Percentiles rank a stretch among this genome's conserved stretches.
Conservation (phyloP, 2,888 invertebrate genomes). For the Zygaena filipendulae region DNA sequence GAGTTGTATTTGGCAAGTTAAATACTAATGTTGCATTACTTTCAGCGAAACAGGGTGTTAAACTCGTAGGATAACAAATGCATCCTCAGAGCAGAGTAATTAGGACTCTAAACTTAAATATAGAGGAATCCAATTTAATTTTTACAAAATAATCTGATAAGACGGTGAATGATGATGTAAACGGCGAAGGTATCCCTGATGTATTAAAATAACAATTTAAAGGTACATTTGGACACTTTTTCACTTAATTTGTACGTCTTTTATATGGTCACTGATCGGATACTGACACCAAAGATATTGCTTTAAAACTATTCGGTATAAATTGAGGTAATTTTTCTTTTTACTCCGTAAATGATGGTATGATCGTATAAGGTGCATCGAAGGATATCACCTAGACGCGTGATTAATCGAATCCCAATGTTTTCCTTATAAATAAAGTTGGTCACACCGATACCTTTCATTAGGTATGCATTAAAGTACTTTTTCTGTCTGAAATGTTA, state of each 20-base stretch:
- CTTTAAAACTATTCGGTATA: constrained; percentile 23
- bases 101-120: no score
- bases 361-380: constrained; percentile 26
- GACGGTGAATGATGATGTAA: constrained; percentile 31
- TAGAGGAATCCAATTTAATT: no score
- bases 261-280: constrained; percentile 21
- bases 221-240: constrained; percentile 43
- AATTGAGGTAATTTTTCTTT: constrained; percentile 25
- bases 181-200: constrained; percentile 34
- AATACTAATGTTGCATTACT: constrained; percentile 34
- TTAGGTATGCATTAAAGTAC: constrained; percentile 35
- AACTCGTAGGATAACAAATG: no score
- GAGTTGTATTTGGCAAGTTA: constrained; percentile 48
- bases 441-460: constrained; percentile 46
- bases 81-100: no score
- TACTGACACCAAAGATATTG: constrained; percentile 21
- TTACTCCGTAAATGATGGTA: constrained; percentile 29
- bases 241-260: constrained; percentile 43
- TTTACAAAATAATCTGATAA: no score
- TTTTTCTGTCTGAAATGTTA: constrained; percentile 43
- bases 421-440: constrained; percentile 52
- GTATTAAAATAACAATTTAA: constrained; percentile 40
- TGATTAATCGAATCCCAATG: constrained; percentile 34
- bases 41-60: constrained; percentile 30
- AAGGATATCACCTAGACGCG: constrained; percentile 35